phyloP scores from a whole-genome alignment of 1,140 invertebrate genomes.

The Drosophila funebris region DNA sequence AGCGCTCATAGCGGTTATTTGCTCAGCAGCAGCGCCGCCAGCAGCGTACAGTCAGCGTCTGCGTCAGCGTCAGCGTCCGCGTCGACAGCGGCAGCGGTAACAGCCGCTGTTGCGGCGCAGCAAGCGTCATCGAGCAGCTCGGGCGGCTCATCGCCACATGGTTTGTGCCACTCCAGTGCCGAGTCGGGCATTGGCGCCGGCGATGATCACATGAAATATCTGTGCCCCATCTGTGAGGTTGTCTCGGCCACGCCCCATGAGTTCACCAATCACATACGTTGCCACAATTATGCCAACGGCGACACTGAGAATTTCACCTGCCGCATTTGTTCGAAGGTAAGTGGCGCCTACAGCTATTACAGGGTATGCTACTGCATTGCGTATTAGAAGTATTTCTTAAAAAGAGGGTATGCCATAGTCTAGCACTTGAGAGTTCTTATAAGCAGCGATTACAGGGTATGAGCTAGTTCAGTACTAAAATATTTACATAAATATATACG shows the following conservation, averaged over 20 bases:
- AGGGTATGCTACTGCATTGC: background rate
- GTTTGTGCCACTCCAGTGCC: conserved; percentile 65
- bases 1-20: conserved; percentile 61
- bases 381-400: too few relatives aligned
- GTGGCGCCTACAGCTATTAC: background rate
- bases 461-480: too few relatives aligned
- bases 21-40: conserved; percentile 47
- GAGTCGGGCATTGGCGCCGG: conserved; percentile 75
- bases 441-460: too few relatives aligned
- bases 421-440: too few relatives aligned
- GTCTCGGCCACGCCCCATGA: conserved; percentile 87
- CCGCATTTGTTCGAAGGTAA: conserved; percentile 85
- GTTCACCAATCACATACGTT: conserved; percentile 89
- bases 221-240: conserved; percentile 88
- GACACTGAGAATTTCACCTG: conserved; percentile 85
- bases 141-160: conserved; percentile 71
- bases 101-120: conserved; percentile 17
- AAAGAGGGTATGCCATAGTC: too few relatives aligned
- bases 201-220: conserved; percentile 84
- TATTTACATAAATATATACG: too few relatives aligned
- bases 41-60: conserved; percentile 55
- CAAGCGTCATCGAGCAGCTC: conserved; percentile 39
- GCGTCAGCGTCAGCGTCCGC: conserved; percentile 37
- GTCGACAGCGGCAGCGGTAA: conserved; percentile 2
- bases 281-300: conserved; percentile 86